Base-by-base conservation (phyloP, 2,888 invertebrate genomes). In the Sturmia bella region DNA sequence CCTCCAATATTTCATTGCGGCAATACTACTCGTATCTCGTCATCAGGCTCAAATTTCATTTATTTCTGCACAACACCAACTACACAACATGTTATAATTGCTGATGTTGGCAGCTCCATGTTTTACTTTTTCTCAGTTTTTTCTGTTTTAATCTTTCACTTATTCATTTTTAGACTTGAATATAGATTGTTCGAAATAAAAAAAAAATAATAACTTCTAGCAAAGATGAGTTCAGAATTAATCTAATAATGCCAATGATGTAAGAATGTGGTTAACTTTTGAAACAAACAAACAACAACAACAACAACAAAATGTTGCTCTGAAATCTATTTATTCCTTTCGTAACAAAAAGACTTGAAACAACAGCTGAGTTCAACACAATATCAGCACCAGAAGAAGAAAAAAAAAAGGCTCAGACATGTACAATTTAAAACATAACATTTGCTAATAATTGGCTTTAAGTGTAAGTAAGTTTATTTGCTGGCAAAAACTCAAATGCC, bases 191-290 rank as follows among this genome's bases (percentile, higher is more conserved):
- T 43, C 11, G 15, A 2, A 43, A 15, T 15, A 66, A 66, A 52
- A 68, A 41, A 11, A 41, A 54, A 19, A 27, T 11, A 37, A 17
- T 17, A 41, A 13, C 24, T 41, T 15, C 45, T 50, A 43, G 15
- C 57, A 37, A 57, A 54, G 48, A 75, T 78, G 66, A 59, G 61
- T 75, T 70, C 24, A 41, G 52, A 78, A 78, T 56, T 75, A 78
- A 75, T 78, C 66, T 75, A 82, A 78, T 82, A 82, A 78, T 66
- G 37, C 54, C 78, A 78, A 70, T 82, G 78, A 78, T 82, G 78
- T 82, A 82, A 82, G 78, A 82, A 78, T 78, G 74, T 73, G 52
- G 64, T 66, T 56, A 39, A 21, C 24, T 56, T 50, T 39, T 37
- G 7, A 48, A 69, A 69, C 50, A 57, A 52, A 39, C n/a, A n/a